A percentile compares a stretch with the other conserved stretches of the same genome.
These are phyloP conservation scores for Sylvilagus floridanus DNA, from an alignment of 2,797 vertebrate species.

Conservation along the genomic window DNA sequence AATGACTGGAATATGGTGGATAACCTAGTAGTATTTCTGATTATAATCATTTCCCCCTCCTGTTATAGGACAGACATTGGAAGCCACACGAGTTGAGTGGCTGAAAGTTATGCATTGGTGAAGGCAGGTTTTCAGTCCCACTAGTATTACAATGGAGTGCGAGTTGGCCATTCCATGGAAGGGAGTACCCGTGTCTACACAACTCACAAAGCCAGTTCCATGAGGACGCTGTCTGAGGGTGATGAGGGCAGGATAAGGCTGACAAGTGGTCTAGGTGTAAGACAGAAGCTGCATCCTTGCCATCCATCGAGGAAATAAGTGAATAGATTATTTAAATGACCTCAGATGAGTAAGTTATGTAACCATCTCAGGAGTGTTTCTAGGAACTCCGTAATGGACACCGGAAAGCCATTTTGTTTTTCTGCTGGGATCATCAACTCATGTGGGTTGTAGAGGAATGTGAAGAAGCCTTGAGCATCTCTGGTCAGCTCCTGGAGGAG, in stretches of 20 bases:
- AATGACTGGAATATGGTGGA: neutral
- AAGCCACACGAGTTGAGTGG: neutral
- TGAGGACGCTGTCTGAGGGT: slow-evolving; percentile 45
- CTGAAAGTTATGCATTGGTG: neutral
- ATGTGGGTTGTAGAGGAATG: slow-evolving; percentile 13
- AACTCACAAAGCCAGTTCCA: neutral
- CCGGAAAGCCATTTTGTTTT: slow-evolving; percentile 73
- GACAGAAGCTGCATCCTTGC: slow-evolving; percentile 68
- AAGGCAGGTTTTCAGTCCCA: neutral
- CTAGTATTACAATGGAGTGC: neutral
- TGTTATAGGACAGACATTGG: neutral
- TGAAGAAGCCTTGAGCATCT: neutral
- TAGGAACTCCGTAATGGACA: slow-evolving; percentile 76
- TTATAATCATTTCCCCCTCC: neutral
- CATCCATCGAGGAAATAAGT: slow-evolving; percentile 80
- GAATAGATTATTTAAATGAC: slow-evolving; percentile 78
- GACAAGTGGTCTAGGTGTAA: slow-evolving; percentile 58
- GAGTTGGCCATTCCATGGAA: neutral
- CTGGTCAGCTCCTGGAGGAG: neutral
- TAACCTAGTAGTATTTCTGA: neutral
- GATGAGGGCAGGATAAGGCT: neutral
- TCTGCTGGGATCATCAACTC: slow-evolving; percentile 51
- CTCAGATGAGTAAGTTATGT: too few relatives aligned
- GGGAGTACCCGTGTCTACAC: neutral
- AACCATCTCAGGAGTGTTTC: slow-evolving; percentile 78